Conservation (phyloP, 2,888 invertebrate genomes). For the Periphyllus acericola region DNA sequence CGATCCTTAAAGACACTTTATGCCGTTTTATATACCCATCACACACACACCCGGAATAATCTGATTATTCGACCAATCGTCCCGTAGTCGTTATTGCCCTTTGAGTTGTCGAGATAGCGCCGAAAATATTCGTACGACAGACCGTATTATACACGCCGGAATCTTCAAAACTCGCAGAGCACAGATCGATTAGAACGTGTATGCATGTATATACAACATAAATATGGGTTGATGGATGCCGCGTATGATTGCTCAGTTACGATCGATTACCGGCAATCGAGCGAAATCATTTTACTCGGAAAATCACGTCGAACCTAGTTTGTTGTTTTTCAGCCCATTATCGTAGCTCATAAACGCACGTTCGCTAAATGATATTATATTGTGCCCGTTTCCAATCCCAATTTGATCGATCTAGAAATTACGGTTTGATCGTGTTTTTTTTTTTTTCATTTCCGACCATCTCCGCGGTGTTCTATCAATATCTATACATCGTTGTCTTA, state of each 20-base stretch:
- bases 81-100: too few relatives aligned
- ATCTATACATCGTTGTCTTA: too few relatives aligned
- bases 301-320: neutral
- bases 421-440: neutral
- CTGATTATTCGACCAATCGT: too few relatives aligned
- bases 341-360: conserved; percentile 23
- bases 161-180: neutral
- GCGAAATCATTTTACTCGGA: neutral
- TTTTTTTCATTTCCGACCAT: neutral
- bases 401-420: neutral
- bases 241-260: neutral
- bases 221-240: neutral
- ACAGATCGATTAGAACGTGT: neutral
- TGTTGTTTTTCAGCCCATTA: neutral
- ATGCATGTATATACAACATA: neutral
- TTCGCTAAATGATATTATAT: neutral
- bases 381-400: conserved; percentile 3
- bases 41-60: too few relatives aligned
- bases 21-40: too few relatives aligned
- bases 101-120: too few relatives aligned
- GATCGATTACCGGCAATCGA: conserved; percentile 2
- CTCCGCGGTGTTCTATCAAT: too few relatives aligned
- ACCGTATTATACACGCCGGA: neutral
- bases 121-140: neutral
- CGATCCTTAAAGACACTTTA: too few relatives aligned